phyloP scores from a whole-genome alignment of 2,797 vertebrate species.

The Anomalospiza imberbis region DNA sequence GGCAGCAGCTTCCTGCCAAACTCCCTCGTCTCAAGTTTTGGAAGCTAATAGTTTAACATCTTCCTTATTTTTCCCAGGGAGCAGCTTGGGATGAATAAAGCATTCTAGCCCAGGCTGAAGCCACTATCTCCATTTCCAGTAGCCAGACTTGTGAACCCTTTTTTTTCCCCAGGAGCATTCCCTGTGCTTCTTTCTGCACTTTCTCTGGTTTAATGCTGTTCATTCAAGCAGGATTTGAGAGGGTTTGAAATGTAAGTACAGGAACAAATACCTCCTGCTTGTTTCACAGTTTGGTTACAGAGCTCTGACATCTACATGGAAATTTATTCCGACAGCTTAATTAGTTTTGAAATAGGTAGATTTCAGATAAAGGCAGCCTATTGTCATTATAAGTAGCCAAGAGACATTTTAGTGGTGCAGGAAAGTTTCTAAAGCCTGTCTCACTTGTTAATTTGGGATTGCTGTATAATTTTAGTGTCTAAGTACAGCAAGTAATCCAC shows the following conservation, averaged over 20 bases:
- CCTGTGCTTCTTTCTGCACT: neutral
- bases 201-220: neutral
- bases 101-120: neutral
- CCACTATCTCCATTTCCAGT: neutral
- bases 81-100: neutral
- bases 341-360: neutral
- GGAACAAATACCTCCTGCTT: neutral
- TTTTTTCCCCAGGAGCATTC: neutral
- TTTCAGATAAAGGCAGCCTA: neutral
- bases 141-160: neutral
- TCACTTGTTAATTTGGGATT: neutral
- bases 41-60: neutral
- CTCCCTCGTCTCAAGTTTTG: neutral
- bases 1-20: neutral
- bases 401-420: neutral
- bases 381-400: neutral
- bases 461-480: neutral
- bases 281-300: neutral
- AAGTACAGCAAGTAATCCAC: neutral
- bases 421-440: neutral
- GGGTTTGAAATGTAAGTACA: neutral
- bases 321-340: neutral
- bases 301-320: neutral
- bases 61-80: neutral
- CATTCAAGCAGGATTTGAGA: neutral